phyloP scores from a whole-genome alignment of 1,140 invertebrate genomes.

The Schlechtendalia chinensis region DNA sequence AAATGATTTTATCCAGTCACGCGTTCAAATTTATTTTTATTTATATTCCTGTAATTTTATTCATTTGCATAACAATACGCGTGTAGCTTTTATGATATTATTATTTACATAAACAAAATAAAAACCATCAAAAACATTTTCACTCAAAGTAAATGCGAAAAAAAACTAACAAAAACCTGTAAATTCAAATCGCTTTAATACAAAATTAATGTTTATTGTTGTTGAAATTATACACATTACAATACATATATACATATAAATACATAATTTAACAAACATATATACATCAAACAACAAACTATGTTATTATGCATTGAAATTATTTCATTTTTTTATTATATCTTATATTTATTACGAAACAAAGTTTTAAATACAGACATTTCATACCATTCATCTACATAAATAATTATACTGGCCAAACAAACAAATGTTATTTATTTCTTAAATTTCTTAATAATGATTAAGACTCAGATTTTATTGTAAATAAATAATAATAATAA shows the following conservation, averaged over 20 bases:
- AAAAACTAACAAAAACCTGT: not conserved
- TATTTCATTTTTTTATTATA: not conserved
- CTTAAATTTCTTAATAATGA: not conserved
- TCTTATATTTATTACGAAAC: not conserved
- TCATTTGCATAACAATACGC: not conserved
- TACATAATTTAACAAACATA: conserved; percentile 1
- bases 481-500: not conserved
- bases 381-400: not conserved
- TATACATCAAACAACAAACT: not conserved
- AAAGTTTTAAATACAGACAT: not conserved
- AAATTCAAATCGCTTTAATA: not conserved
- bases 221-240: not conserved
- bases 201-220: not conserved
- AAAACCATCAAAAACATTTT: not conserved
- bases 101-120: conserved; percentile 1
- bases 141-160: not conserved
- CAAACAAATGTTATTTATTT: not conserved
- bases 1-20: not conserved
- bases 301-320: not conserved
- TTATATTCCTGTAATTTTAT: not conserved
- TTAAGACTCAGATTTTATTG: not conserved
- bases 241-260: not conserved
- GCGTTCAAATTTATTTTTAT: conserved; percentile 4
- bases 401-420: not conserved
- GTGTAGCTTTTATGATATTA: not conserved